A percentile compares a stretch with the other conserved stretches of the same genome.
phyloP scores from a whole-genome alignment of 2,113 vertebrate species.

The Sinocyclocheilus maitianheensis region DNA sequence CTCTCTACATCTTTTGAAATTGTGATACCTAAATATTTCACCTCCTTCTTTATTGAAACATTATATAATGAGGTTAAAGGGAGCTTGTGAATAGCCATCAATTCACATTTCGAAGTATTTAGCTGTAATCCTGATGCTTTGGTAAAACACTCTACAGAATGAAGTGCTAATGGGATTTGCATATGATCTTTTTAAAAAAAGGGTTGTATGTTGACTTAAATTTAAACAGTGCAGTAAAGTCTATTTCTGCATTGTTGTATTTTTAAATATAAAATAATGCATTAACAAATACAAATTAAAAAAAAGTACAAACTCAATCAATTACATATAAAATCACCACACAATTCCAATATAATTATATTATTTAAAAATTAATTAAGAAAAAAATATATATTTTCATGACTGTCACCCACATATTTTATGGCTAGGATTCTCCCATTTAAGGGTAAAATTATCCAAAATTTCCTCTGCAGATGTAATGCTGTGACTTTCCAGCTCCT shows the following conservation, averaged over 20 bases:
- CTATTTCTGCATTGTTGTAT: too few species aligned
- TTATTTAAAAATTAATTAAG: neutral
- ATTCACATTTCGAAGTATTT: neutral
- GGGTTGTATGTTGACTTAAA: neutral
- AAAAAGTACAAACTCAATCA: neutral
- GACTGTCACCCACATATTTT: neutral
- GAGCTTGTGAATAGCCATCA: neutral
- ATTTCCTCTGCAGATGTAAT: slow-evolving; percentile 1
- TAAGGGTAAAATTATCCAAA: neutral
- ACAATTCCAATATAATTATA: neutral
- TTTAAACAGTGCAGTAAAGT: neutral
- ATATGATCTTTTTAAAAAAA: too few species aligned
- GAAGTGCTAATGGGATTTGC: too few species aligned
- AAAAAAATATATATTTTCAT: neutral
- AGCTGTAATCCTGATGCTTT: neutral
- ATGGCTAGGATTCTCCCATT: neutral
- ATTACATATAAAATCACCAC: neutral
- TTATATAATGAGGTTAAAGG: neutral
- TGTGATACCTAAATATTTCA: too few species aligned
- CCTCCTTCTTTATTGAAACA: too few species aligned
- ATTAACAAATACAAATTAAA: neutral
- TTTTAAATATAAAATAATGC: neutral
- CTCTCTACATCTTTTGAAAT: too few species aligned
- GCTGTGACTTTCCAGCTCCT: neutral
- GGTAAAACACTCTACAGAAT: neutral